Conservation (phyloP, 2,888 invertebrate species). For the Diplolepis rosae region DNA sequence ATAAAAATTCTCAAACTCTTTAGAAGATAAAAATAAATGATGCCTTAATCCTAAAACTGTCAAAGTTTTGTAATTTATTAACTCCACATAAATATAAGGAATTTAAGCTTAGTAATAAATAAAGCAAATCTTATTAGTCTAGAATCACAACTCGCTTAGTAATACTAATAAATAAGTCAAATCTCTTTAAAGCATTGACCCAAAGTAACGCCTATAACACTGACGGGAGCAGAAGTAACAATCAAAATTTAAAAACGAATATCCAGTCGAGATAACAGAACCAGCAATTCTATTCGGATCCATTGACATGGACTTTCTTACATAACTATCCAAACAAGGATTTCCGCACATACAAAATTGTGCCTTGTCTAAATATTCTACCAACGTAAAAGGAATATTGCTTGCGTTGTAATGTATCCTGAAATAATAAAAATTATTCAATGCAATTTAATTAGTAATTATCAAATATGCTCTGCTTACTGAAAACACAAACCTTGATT, state of each 20-base stretch:
- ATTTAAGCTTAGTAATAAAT: not conserved
- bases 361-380: constrained; percentile 78
- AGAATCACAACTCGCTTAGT: not conserved
- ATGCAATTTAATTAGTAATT: constrained; percentile 3
- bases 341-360: constrained; percentile 80
- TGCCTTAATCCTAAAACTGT: too few relatives aligned
- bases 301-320: constrained; percentile 47
- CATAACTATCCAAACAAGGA: constrained; percentile 69
- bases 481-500: constrained; percentile 64
- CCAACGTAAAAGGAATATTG: constrained; percentile 78
- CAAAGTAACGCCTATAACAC: constrained; percentile 68
- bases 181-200: not conserved
- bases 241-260: constrained; percentile 75
- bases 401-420: constrained; percentile 77
- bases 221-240: constrained; percentile 79
- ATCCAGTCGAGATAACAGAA: constrained; percentile 58
- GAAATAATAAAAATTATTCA: constrained; percentile 34
- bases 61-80: too few relatives aligned
- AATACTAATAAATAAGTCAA: not conserved
- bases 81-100: too few relatives aligned
- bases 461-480: not conserved
- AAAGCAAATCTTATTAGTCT: too few relatives aligned
- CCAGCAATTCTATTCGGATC: constrained; percentile 53
- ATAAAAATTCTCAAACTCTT: too few relatives aligned
- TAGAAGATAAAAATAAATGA: too few relatives aligned